A percentile compares a stretch with the other conserved stretches of the same genome.
Evolutionary conservation across 2,113 vertebrate species (phyloP).

Genomic region (Candoia aspera): DNA sequence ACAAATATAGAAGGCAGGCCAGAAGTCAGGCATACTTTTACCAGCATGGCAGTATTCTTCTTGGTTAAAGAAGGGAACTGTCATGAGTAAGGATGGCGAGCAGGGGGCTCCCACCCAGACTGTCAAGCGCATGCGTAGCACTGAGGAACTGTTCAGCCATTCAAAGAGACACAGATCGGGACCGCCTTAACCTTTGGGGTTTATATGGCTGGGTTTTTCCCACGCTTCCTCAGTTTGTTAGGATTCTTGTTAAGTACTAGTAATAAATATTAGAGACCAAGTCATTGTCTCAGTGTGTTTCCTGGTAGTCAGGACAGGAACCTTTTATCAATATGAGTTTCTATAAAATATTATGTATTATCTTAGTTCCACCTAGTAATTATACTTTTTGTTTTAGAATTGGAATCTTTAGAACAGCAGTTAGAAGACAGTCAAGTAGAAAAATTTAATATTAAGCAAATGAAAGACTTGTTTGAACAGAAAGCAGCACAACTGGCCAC

Average conservation of each 20-base stretch:
- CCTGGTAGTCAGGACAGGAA: no score
- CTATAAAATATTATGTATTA: conserved; percentile 31
- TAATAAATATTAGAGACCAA: no score
- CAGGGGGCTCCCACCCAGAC: no score
- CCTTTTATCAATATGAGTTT: conserved; percentile 10
- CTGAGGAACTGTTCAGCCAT: no score
- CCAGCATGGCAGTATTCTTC: conserved; percentile 15
- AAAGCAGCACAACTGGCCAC: conserved; percentile 96
- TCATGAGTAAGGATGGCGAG: no score
- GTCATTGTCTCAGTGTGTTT: no score
- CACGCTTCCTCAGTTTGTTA: no score
- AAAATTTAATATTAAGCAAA: conserved; percentile 98
- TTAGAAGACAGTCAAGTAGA: conserved; percentile 93
- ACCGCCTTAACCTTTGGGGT: no score
- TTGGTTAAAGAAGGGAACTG: background rate
- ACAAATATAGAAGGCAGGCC: background rate
- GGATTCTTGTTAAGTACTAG: no score
- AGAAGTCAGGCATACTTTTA: conserved; percentile 21
- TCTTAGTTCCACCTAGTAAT: conserved; percentile 36
- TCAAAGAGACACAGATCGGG: no score
- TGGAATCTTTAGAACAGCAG: conserved; percentile 83
- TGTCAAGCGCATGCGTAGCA: no score
- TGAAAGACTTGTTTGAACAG: conserved; percentile 99
- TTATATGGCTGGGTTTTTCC: no score
- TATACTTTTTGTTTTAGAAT: conserved; percentile 71